Conservation (phyloP, 64 coral and sea anemone species). For the Acropora tenuis region DNA sequence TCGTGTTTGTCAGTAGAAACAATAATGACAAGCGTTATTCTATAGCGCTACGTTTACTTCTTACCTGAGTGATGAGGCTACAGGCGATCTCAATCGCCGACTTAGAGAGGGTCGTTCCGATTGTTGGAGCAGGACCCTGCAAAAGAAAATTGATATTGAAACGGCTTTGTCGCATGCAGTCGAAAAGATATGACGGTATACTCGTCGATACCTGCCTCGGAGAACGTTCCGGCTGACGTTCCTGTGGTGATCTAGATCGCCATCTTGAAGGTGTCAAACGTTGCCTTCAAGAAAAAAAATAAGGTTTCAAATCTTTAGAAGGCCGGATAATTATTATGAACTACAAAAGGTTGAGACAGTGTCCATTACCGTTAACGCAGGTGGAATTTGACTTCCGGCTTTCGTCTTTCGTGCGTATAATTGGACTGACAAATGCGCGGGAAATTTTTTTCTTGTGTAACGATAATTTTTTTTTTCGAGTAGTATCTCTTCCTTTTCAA, state of each 20-base stretch:
- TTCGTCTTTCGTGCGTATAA: neutral
- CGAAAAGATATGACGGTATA: neutral
- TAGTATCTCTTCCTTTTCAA: neutral
- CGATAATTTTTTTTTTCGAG: neutral
- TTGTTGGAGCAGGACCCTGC: too few relatives aligned
- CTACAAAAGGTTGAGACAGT: neutral
- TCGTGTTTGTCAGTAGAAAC: too few relatives aligned
- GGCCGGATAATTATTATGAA: neutral
- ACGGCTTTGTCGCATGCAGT: neutral
- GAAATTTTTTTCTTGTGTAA: neutral
- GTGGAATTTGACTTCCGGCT: conserved; percentile 6
- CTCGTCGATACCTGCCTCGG: neutral
- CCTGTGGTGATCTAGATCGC: neutral
- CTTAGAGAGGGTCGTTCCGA: neutral
- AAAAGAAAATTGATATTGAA: too few relatives aligned
- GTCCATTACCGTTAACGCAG: neutral
- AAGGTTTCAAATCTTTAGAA: too few relatives aligned
- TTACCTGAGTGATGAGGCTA: too few relatives aligned
- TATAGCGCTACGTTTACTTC: too few relatives aligned
- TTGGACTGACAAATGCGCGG: neutral
- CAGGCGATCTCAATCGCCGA: neutral
- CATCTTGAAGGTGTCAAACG: neutral
- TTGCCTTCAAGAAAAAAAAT: neutral
- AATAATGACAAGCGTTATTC: too few relatives aligned
- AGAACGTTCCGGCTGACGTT: neutral